Evolutionary conservation across 2,888 invertebrate species (phyloP).

Genomic region (Aphidius colemani): DNA sequence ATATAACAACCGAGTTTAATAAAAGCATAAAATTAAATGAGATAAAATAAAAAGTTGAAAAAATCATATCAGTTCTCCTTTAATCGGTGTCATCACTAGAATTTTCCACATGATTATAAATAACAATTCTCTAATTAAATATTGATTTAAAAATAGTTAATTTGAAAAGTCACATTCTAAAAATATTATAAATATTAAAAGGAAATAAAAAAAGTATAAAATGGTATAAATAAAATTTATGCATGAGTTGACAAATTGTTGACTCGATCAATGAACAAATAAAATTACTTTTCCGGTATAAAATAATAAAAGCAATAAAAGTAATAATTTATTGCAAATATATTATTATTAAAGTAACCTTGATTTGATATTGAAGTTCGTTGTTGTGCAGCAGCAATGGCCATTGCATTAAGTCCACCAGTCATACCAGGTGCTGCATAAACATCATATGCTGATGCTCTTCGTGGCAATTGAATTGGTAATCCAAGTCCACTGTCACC

Average conservation of each 20-base stretch:
- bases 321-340: too few species aligned
- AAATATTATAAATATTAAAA: slow-evolving; percentile 16
- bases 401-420: slow-evolving; percentile 53
- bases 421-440: slow-evolving; percentile 67
- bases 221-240: background rate
- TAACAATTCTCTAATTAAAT: too few species aligned
- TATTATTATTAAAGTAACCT: slow-evolving; percentile 36
- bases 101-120: background rate
- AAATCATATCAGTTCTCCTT: background rate
- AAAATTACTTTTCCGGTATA: slow-evolving; percentile 20
- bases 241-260: background rate
- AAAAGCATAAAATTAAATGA: too few species aligned
- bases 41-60: background rate
- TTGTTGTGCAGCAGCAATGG: slow-evolving; percentile 53
- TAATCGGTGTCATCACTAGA: too few species aligned
- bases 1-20: too few species aligned
- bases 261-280: slow-evolving; percentile 18
- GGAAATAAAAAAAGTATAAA: background rate
- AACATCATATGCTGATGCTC: slow-evolving; percentile 85
- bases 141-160: slow-evolving; percentile 1
- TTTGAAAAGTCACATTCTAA: background rate
- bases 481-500: slow-evolving; percentile 68
- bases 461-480: slow-evolving; percentile 76
- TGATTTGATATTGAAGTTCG: slow-evolving; percentile 53
- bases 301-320: slow-evolving; percentile 3